phyloP scores from a whole-genome alignment of 1,140 invertebrate species.

The Drosophila bocki region DNA sequence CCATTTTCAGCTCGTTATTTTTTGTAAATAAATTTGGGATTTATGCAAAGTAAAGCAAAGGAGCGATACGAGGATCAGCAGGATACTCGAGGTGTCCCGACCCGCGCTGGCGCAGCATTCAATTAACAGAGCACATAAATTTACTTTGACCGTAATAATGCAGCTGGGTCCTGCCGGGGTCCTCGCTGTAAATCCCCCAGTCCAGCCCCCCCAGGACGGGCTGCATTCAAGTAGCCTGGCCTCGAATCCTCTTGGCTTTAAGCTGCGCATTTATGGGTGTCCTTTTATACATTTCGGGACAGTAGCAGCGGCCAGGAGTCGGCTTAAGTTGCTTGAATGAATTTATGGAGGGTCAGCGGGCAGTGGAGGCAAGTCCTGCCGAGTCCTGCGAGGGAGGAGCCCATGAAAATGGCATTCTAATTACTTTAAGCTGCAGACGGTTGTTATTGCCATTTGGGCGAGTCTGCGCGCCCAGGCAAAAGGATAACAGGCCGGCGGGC shows the following conservation, averaged over 20 bases:
- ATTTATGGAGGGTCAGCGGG: conserved; percentile 55
- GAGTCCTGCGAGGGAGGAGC: conserved; percentile 29
- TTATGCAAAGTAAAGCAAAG: conserved; percentile 61
- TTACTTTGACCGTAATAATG: conserved; percentile 79
- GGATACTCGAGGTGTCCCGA: conserved; percentile 49
- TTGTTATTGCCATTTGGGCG: conserved; percentile 56
- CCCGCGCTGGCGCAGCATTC: conserved; percentile 59
- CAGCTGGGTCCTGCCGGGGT: conserved; percentile 67
- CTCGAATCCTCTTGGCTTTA: conserved; percentile 71
- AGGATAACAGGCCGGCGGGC: conserved; percentile 40
- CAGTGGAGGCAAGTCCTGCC: background rate
- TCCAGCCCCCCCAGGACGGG: background rate
- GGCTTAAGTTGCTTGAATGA: conserved; percentile 70
- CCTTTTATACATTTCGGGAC: conserved; percentile 47
- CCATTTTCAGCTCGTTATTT: conserved; percentile 12
- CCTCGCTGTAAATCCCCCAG: conserved; percentile 19
- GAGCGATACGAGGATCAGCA: conserved; percentile 21
- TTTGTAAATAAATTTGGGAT: conserved; percentile 76
- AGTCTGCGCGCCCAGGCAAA: conserved; percentile 23
- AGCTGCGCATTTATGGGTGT: conserved; percentile 63
- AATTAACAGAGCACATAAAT: conserved; percentile 81
- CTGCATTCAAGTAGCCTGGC: conserved; percentile 37
- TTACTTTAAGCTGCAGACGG: conserved; percentile 78
- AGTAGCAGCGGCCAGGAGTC: conserved; percentile 25
- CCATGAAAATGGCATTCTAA: conserved; percentile 74